A percentile compares a stretch with the other conserved stretches of the same genome.
These are phyloP conservation scores for Brachypalpus laphriformis DNA, from an alignment of 2,888 invertebrate species.

Conservation along the genomic window DNA sequence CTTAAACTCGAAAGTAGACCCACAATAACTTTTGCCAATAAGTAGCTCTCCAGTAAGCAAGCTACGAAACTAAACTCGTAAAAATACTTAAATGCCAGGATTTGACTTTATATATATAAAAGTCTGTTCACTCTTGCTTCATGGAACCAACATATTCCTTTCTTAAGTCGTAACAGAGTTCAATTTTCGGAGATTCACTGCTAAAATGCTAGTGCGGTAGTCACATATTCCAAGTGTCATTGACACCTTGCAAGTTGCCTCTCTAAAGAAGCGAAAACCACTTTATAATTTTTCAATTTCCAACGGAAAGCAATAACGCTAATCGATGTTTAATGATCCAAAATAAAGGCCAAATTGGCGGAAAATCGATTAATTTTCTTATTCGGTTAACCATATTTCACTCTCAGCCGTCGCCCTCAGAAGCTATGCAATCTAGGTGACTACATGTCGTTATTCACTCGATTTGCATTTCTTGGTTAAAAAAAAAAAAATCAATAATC, in stretches of 20 bases:
- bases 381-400: constrained; percentile 2
- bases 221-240: not conserved
- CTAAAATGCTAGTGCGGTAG: no score
- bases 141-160: no score
- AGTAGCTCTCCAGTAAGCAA: no score
- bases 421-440: constrained; percentile 1
- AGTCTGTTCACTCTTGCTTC: no score
- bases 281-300: constrained; percentile 25
- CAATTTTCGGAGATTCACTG: no score
- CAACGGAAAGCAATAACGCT: constrained; percentile 43
- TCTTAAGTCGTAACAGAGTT: no score
- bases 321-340: constrained; percentile 69
- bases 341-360: constrained; percentile 48
- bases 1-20: no score
- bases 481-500: not conserved
- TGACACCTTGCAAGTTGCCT: not conserved
- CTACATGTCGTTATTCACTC: not conserved
- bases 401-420: not conserved
- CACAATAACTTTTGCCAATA: no score
- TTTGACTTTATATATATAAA: no score
- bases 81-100: no score
- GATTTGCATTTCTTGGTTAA: not conserved
- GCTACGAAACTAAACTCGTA: no score
- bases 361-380: constrained; percentile 66
- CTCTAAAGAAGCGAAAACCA: not conserved